Conservation (phyloP, 1,140 invertebrate species). For the Drosophila ambigua region DNA sequence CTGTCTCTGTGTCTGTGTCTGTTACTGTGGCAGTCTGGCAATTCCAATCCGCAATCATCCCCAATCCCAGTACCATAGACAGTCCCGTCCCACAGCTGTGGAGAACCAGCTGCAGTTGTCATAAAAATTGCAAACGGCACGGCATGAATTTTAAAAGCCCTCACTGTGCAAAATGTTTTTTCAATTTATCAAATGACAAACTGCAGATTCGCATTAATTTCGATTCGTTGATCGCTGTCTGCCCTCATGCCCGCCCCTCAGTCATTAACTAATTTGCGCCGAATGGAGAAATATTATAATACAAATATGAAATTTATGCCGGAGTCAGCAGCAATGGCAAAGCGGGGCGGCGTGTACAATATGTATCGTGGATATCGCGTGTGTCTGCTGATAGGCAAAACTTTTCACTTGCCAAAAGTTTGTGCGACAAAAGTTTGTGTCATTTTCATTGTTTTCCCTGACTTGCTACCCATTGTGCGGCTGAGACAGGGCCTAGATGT, state of each 20-base stretch:
- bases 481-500: too few species aligned
- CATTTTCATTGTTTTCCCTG: constrained; percentile 52
- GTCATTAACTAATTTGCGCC: constrained; percentile 74
- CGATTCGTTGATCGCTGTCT: neutral
- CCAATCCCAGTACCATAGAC: neutral
- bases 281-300: constrained; percentile 66
- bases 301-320: constrained; percentile 80
- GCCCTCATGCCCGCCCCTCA: neutral
- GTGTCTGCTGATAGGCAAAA: constrained; percentile 53
- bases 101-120: constrained; percentile 54
- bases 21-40: neutral
- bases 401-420: constrained; percentile 54
- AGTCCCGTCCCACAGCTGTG: constrained; percentile 14
- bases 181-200: constrained; percentile 55
- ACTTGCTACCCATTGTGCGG: constrained; percentile 8
- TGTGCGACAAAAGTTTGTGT: constrained; percentile 51
- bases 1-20: constrained; percentile 1
- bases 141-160: constrained; percentile 59
- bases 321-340: constrained; percentile 56
- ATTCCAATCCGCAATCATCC: constrained; percentile 9
- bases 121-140: constrained; percentile 50
- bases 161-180: constrained; percentile 54
- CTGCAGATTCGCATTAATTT: constrained; percentile 37
- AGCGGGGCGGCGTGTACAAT: constrained; percentile 1
- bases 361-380: constrained; percentile 29